Base-by-base conservation (phyloP, 2,113 vertebrate species). In the Nycticorax nycticorax region DNA sequence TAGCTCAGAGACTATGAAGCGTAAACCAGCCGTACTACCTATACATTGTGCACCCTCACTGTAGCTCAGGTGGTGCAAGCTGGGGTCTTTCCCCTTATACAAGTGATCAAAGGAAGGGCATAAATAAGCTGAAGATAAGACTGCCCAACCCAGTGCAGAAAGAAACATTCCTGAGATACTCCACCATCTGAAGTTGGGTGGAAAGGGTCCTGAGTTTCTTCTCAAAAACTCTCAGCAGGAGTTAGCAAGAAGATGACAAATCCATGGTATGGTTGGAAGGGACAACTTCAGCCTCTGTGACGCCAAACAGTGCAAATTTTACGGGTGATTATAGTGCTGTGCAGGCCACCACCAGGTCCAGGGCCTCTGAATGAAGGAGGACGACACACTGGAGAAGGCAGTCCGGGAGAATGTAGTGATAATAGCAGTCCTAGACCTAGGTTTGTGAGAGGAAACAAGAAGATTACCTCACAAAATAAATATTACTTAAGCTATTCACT, bases 391-490 rank as follows among this genome's bases (percentile, higher is more conserved):
- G 77, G 84, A 69, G 75, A 74, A 67, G 56, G 57, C 74, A 69
- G n/a, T 30, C 35, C 0, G 0, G 32, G 45, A 79, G 50, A 80
- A 39, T 18, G 27, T 55, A 66, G 89, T 78, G 60, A 56, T 75
- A 88, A 76, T 53, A 96, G 76, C 87, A 93, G 89, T 5, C 5
- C 55, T 84, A 68, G 41, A 62, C 45, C 57, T 80, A 45, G 6
- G 2, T 68, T 90, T 96, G 71, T 91, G 64, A 93, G 89, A 95
- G 86, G 89, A 95, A 96, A 91, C 91, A 77, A 96, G 79, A 85
- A 95, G 92, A 96, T 96, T 95, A 91, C 95, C 90, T 97, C 90
- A 92, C 85, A 95, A 96, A 96, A 93, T 94, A 96, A 96, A 94
- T 97, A 96, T 93, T 94, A 75, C 84, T 96, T 92, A 89, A 80